phyloP scores from a whole-genome alignment of 1,140 invertebrate species.

The Magallana gigas region DNA sequence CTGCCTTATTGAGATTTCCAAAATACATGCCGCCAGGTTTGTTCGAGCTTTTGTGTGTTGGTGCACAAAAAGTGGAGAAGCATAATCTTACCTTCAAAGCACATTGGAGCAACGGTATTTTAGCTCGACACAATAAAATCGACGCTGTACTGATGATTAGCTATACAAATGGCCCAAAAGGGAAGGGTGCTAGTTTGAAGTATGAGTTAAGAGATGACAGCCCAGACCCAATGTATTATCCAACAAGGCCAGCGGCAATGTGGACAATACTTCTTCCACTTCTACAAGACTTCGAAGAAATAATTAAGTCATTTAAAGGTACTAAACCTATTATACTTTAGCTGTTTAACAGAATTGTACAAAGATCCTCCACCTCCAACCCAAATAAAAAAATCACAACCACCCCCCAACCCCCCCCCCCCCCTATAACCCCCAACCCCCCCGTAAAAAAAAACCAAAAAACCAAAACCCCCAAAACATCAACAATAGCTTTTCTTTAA shows the following conservation, averaged over 20 bases:
- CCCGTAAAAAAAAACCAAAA: too few relatives aligned
- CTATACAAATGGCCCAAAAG: slow-evolving; percentile 57
- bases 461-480: too few relatives aligned
- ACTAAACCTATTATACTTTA: neutral
- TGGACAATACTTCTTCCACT: slow-evolving; percentile 73
- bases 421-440: neutral
- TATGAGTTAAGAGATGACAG: slow-evolving; percentile 70
- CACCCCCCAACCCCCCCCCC: neutral
- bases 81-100: slow-evolving; percentile 65
- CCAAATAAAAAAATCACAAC: neutral
- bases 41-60: slow-evolving; percentile 71
- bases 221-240: slow-evolving; percentile 59
- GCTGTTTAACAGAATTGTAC: too few relatives aligned
- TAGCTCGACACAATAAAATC: slow-evolving; percentile 67
- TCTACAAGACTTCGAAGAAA: slow-evolving; percentile 72
- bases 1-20: slow-evolving; percentile 65
- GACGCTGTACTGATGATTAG: slow-evolving; percentile 63
- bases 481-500: too few relatives aligned
- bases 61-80: slow-evolving; percentile 62
- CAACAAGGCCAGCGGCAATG: slow-evolving; percentile 66
- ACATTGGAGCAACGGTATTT: slow-evolving; percentile 75
- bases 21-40: slow-evolving; percentile 74
- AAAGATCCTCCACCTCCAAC: too few relatives aligned
- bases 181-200: slow-evolving; percentile 60
- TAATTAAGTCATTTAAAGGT: slow-evolving; percentile 72